Evolutionary conservation across 2,113 vertebrate genomes (phyloP), one percentile per base, ranked within the genome.

Genomic region (Colistium nudipinnis): DNA sequence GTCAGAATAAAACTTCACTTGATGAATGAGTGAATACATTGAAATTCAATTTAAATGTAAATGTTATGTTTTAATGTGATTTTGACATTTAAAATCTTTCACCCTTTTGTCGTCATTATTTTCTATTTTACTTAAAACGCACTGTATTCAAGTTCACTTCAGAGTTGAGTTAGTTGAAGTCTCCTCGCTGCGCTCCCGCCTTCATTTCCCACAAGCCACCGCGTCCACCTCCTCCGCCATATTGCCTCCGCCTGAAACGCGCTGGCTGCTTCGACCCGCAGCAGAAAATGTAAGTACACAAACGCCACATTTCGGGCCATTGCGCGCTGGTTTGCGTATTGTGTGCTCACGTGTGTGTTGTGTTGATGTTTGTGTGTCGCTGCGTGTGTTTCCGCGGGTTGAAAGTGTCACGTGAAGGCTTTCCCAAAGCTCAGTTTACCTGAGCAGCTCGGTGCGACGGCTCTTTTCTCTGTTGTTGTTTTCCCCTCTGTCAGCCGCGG

Each of bases 281-380:
- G 78, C 76, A 69, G 79, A 84, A 86, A 80, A 87, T 84, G 89
- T 91, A 86, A 88, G 89, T 88, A 76, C 16, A 53, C 35, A 61
- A 75, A 83, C 71, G 53, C 61, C 62, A 3, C 45, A 59, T 74
- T 77, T 61, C 1, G 13, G 0, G 0, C 0, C 56, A 53, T 20
- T 6, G 14, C 11, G 17, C 7, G 16, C 1, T 2, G 10, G 11
- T 31, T 31, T 8, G 8, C 3, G 14, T 1, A n/a, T 2, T 0
- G 0, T 10, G 8, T 12, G 0, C 24, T 4, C 16, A 8, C 6
- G 48, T 28, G 25, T 27, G 25, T 30, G 6, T 33, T 28, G 0
- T n/a, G n/a, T n/a, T n/a, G n/a, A n/a, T n/a, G n/a, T 39, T 0
- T 22, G 11, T 31, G 3, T 17, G 3, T 25, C 2, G 31, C 0